A percentile compares a stretch with the other conserved stretches of the same genome.
phyloP scores from a whole-genome alignment of 1,140 invertebrate species.

The Platyura marginata region DNA sequence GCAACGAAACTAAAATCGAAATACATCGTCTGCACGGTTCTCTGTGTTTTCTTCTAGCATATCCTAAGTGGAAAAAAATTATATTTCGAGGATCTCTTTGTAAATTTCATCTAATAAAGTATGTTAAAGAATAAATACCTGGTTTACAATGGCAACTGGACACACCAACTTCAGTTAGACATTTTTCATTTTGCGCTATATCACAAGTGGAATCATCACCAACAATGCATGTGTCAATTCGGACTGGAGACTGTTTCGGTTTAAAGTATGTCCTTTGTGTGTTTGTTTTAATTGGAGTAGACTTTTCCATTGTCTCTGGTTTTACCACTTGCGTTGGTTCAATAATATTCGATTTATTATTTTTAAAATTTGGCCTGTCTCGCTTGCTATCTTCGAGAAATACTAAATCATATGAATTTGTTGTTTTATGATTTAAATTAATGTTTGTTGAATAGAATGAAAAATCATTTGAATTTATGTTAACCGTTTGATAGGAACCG shows the following conservation, averaged over 20 bases:
- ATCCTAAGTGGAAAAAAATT: constrained; percentile 29
- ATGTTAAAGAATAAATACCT: constrained; percentile 20
- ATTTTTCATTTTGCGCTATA: constrained; percentile 66
- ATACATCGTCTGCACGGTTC: constrained; percentile 65
- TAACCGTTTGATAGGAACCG: constrained; percentile 23
- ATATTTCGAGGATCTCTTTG: not conserved
- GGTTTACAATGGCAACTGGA: constrained; percentile 79
- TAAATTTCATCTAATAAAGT: not conserved
- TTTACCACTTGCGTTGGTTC: too few relatives aligned
- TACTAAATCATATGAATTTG: too few relatives aligned
- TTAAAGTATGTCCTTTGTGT: too few relatives aligned
- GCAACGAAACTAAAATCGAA: constrained; percentile 56
- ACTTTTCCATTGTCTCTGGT: constrained; percentile 13
- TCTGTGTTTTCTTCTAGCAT: constrained; percentile 53
- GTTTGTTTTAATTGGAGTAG: constrained; percentile 7
- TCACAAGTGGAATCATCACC: constrained; percentile 87
- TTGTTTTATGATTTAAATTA: too few relatives aligned
- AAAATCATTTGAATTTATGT: constrained; percentile 15
- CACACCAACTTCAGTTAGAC: constrained; percentile 74
- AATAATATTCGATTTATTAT: too few relatives aligned
- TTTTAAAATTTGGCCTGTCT: too few relatives aligned
- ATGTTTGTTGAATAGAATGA: too few relatives aligned
- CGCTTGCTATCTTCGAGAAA: too few relatives aligned
- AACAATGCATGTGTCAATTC: constrained; percentile 88
- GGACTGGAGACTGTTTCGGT: constrained; percentile 41